Evolutionary conservation across 2,113 vertebrate species (phyloP).

Genomic region (Hoplias malabaricus): DNA sequence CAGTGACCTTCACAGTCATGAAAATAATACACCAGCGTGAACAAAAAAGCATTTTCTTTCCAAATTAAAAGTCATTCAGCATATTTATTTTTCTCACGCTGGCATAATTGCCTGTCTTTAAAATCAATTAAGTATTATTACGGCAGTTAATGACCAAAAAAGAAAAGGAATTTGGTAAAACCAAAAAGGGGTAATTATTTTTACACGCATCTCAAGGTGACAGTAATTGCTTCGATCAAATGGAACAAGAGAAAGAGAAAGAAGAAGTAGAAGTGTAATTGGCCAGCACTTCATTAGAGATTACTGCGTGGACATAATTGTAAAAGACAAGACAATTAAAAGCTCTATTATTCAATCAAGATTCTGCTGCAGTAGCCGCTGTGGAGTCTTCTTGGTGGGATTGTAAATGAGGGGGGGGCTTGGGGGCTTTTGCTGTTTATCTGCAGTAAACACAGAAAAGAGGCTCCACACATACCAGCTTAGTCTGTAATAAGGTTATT

Average conservation of each 20-base stretch:
- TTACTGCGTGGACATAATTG: constrained; percentile 70
- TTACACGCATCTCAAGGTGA: constrained; percentile 64
- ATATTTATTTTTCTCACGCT: constrained; percentile 20
- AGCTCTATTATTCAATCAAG: constrained; percentile 70
- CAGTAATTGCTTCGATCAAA: constrained; percentile 72
- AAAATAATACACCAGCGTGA: too few relatives aligned
- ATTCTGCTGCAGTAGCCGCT: constrained; percentile 64
- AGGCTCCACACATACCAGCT: background rate
- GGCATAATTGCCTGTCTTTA: constrained; percentile 45
- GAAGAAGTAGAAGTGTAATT: constrained; percentile 69
- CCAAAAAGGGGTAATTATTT: constrained; percentile 68
- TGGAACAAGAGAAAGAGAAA: constrained; percentile 5
- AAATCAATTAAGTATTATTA: constrained; percentile 65
- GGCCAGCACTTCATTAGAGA: constrained; percentile 72
- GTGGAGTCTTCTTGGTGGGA: constrained; percentile 56
- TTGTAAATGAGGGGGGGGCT: constrained; percentile 51
- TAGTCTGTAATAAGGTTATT: background rate
- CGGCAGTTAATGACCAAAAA: constrained; percentile 62
- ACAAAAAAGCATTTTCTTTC: background rate
- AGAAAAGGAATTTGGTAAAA: constrained; percentile 63
- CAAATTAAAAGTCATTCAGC: background rate
- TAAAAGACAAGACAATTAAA: constrained; percentile 77
- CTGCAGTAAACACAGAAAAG: constrained; percentile 8
- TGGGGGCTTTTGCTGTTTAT: background rate
- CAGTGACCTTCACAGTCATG: background rate